Evolutionary conservation across 2,888 invertebrate species (phyloP).

Genomic region (Macrosiphum euphorbiae): DNA sequence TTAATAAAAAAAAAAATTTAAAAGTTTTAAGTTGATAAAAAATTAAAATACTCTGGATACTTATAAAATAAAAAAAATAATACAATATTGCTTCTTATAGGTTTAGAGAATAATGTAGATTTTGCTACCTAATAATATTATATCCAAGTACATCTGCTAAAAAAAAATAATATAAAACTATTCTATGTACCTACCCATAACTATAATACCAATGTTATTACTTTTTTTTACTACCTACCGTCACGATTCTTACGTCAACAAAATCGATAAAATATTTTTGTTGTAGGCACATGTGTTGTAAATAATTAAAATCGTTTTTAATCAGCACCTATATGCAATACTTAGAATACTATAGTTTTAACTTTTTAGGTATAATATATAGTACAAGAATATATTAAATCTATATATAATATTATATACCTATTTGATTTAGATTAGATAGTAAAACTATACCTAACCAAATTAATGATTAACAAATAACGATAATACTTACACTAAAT

Average conservation of each 20-base stretch:
- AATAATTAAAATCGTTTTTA: conserved; percentile 25
- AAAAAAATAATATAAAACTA: neutral
- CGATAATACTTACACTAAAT: neutral
- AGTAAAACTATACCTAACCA: conserved; percentile 21
- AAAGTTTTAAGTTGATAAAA: neutral
- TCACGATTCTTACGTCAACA: conserved; percentile 14
- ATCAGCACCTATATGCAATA: conserved; percentile 28
- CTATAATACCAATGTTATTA: neutral
- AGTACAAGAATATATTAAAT: neutral
- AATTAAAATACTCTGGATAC: neutral
- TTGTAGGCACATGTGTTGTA: neutral
- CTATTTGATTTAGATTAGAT: conserved; percentile 41
- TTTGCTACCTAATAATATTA: too few species aligned
- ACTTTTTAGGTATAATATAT: neutral
- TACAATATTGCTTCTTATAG: neutral
- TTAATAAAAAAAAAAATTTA: neutral
- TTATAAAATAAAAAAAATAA: neutral
- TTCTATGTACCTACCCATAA: neutral
- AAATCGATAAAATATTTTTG: neutral
- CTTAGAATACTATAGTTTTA: conserved; percentile 25
- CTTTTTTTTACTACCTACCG: neutral
- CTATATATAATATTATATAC: neutral
- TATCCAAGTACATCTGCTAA: neutral
- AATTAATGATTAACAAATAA: conserved; percentile 14
- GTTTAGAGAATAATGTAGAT: neutral